phyloP scores from a whole-genome alignment of 2,888 invertebrate genomes.

The Aphrophora alni region DNA sequence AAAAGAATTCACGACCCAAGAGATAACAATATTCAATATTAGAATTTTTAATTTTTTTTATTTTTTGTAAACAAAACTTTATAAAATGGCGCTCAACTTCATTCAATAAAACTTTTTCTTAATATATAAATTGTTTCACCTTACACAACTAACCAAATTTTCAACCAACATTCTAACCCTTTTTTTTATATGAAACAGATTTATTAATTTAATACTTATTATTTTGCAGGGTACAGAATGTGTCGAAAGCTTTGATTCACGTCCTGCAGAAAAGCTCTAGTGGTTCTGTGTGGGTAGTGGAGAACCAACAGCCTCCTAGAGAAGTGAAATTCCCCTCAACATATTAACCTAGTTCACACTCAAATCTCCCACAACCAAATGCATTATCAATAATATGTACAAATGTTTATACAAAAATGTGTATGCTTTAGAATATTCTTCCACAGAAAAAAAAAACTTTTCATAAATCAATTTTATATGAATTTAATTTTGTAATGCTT shows the following conservation, averaged over 20 bases:
- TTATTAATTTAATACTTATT: no score
- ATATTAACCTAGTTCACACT: constrained; percentile 33
- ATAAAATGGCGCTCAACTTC: no score
- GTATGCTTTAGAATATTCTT: not conserved
- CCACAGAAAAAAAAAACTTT: not conserved
- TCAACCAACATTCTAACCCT: no score
- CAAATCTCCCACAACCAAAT: not conserved
- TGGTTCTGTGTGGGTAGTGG: constrained; percentile 76
- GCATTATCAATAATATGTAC: constrained; percentile 30
- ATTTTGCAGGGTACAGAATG: constrained; percentile 69
- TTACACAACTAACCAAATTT: no score
- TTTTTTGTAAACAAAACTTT: no score
- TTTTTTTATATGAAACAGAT: no score
- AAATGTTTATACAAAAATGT: constrained; percentile 33
- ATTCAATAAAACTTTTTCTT: no score
- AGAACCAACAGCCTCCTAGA: constrained; percentile 69
- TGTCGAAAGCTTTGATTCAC: constrained; percentile 71
- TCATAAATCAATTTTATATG: not conserved
- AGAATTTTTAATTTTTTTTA: no score
- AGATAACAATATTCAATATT: no score
- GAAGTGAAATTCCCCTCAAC: constrained; percentile 59
- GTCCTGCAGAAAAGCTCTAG: constrained; percentile 70
- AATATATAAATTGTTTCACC: no score
- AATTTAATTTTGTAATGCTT: constrained; percentile 2
- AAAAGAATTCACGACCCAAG: no score